A percentile compares a stretch with the other conserved stretches of the same genome.
phyloP scores from a whole-genome alignment of 2,113 vertebrate species.

The Raja brachyura region DNA sequence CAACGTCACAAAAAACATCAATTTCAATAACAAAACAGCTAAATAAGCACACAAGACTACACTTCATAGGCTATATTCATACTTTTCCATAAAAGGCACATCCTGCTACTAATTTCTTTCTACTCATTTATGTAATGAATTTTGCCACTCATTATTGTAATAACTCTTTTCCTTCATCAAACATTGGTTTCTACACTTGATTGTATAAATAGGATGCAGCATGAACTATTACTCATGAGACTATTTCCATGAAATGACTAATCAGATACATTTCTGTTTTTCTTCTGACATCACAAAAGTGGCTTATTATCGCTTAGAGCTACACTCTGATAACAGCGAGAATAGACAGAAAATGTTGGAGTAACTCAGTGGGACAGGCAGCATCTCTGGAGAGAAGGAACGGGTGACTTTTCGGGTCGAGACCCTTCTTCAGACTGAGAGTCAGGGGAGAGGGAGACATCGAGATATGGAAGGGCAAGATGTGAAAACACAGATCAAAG shows the following conservation, averaged over 20 bases:
- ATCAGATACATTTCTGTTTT: background rate
- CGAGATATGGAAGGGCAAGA: too few relatives aligned
- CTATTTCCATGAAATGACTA: background rate
- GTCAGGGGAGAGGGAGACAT: too few relatives aligned
- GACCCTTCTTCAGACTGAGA: too few relatives aligned
- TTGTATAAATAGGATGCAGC: background rate
- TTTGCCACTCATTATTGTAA: background rate
- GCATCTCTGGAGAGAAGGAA: too few relatives aligned
- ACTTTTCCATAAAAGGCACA: slow-evolving; percentile 8
- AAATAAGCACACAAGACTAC: slow-evolving; percentile 10
- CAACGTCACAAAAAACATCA: background rate
- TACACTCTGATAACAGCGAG: background rate
- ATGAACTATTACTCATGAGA: slow-evolving; percentile 6
- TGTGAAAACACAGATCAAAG: too few relatives aligned
- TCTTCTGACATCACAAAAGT: background rate
- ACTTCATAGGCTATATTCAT: background rate
- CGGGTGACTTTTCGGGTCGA: too few relatives aligned
- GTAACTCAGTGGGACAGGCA: too few relatives aligned
- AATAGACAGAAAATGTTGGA: too few relatives aligned
- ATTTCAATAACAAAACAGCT: slow-evolving; percentile 5
- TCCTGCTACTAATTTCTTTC: slow-evolving; percentile 7
- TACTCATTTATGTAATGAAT: background rate
- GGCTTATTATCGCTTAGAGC: background rate
- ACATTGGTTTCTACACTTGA: background rate
- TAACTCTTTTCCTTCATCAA: background rate